Conservation (phyloP, 53 echinoderm and acorn worm genomes). For the Holothuria scabra region DNA sequence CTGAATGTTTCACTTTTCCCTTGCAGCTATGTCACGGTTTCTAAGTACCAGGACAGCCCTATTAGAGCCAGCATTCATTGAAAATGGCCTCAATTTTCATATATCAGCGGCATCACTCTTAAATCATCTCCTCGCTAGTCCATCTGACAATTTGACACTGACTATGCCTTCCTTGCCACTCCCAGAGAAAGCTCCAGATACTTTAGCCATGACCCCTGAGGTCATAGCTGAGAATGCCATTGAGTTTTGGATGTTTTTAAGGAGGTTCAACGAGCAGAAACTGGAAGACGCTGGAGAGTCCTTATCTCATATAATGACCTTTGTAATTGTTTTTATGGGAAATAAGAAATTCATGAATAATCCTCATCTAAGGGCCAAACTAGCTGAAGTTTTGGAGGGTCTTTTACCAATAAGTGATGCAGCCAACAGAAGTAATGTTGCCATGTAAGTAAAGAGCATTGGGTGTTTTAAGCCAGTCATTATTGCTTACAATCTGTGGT, state of each 20-base stretch:
- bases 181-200: conserved; percentile 48
- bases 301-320: conserved; percentile 77
- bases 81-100: conserved; percentile 73
- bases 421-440: conserved; percentile 36
- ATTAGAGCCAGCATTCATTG: conserved; percentile 71
- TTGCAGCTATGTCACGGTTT: conserved; percentile 81
- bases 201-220: conserved; percentile 77
- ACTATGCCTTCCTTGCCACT: conserved; percentile 70
- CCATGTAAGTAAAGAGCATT: conserved; percentile 66
- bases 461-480: too few species aligned
- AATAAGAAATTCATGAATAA: conserved; percentile 90
- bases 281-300: conserved; percentile 80
- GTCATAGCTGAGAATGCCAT: conserved; percentile 87
- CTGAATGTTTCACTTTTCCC: not conserved
- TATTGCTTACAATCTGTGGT: too few species aligned
- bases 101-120: conserved; percentile 80
- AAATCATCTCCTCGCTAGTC: conserved; percentile 65
- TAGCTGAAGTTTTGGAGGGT: conserved; percentile 90
- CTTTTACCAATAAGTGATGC: conserved; percentile 66
- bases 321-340: conserved; percentile 95
- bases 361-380: conserved; percentile 88
- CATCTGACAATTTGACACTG: conserved; percentile 50
- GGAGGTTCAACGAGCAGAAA: conserved; percentile 82
- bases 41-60: conserved; percentile 75
- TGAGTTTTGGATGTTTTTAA: conserved; percentile 82